phyloP scores from a whole-genome alignment of 2,113 vertebrate species.

The Python bivittatus region DNA sequence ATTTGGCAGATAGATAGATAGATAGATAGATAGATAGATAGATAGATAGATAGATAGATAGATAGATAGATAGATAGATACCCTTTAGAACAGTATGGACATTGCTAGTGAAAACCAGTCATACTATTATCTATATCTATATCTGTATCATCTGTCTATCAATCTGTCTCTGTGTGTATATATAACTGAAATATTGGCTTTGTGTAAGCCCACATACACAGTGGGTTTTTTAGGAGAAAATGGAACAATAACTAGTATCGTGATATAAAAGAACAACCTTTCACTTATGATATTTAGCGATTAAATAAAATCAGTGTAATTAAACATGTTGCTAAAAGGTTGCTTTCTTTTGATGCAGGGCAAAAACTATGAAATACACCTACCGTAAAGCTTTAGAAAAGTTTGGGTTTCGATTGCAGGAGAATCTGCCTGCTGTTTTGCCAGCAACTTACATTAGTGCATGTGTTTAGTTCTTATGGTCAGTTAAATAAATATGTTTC shows the following conservation, averaged over 20 bases:
- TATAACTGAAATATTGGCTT: no score
- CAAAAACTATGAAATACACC: not conserved
- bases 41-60: no score
- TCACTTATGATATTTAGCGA: conserved; percentile 41
- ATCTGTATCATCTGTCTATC: no score
- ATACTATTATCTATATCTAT: no score
- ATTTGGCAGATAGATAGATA: no score
- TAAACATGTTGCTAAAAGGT: conserved; percentile 23
- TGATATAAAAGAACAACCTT: conserved; percentile 50
- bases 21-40: no score
- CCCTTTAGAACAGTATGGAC: no score
- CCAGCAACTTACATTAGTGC: not conserved
- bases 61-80: no score
- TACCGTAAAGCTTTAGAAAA: not conserved
- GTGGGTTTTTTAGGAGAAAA: not conserved
- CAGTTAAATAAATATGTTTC: not conserved
- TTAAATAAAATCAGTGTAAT: conserved; percentile 27
- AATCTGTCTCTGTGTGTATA: no score
- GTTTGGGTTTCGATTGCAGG: not conserved
- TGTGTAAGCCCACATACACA: no score
- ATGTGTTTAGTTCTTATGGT: not conserved
- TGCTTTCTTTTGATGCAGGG: not conserved
- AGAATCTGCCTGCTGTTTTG: not conserved
- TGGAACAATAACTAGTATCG: conserved; percentile 41
- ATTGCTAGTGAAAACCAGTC: no score